Evolutionary conservation across 1,140 invertebrate species (phyloP).

Genomic region (Drosophila sturtevanti): DNA sequence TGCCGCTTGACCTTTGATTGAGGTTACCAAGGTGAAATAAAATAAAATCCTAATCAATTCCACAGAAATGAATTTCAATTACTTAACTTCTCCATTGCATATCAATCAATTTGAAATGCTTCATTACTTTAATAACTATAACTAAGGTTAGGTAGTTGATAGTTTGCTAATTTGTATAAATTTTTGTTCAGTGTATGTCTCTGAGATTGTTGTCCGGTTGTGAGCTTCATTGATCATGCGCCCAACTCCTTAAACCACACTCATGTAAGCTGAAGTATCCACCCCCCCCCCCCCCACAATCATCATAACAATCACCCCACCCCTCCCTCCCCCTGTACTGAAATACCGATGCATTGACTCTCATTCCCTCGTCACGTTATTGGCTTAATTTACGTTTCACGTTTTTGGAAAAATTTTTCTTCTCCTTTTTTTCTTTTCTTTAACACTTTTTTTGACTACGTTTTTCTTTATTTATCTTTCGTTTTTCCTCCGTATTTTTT

Average conservation of each 20-base stretch:
- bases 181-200: constrained; percentile 11
- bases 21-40: too few relatives aligned
- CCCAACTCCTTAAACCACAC: constrained; percentile 22
- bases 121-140: too few relatives aligned
- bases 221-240: constrained; percentile 65
- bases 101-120: too few relatives aligned
- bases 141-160: too few relatives aligned
- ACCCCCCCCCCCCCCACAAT: constrained; percentile 13
- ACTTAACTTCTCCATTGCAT: too few relatives aligned
- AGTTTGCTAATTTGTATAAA: background rate
- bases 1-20: too few relatives aligned
- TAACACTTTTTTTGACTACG: constrained; percentile 1
- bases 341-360: constrained; percentile 28
- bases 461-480: constrained; percentile 16
- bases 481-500: constrained; percentile 20
- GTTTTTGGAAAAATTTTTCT: constrained; percentile 50
- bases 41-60: too few relatives aligned
- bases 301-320: constrained; percentile 14
- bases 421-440: constrained; percentile 50
- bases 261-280: background rate
- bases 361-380: constrained; percentile 45
- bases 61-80: too few relatives aligned
- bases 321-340: background rate
- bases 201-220: constrained; percentile 3
- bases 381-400: constrained; percentile 78